These are phyloP conservation scores for Caenorhabditis becei DNA, from an alignment of 2,888 invertebrate genomes.

Conservation along the genomic window DNA sequence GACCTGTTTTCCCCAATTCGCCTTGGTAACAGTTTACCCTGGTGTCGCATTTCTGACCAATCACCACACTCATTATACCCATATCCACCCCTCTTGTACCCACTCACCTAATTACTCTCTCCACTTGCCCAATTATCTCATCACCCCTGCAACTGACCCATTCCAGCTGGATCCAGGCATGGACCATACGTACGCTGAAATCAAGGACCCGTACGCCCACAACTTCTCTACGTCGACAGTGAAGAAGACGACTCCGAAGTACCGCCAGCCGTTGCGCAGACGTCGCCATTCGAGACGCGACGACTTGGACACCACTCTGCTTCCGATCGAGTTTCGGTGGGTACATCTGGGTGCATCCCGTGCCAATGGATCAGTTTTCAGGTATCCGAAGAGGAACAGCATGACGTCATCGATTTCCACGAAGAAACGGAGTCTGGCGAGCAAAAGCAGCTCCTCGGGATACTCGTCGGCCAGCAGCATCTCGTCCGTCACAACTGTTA, in stretches of 20 bases:
- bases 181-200: constrained; percentile 54
- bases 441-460: constrained; percentile 53
- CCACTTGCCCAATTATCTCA: not conserved
- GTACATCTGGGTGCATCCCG: not conserved
- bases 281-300: constrained; percentile 23
- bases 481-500: constrained; percentile 45
- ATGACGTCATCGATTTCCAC: constrained; percentile 30
- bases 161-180: constrained; percentile 18
- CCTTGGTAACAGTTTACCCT: not conserved
- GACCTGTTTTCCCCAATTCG: not conserved
- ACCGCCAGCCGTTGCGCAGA: constrained; percentile 8
- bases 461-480: constrained; percentile 47
- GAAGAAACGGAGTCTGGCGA: constrained; percentile 42
- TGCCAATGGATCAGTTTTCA: constrained; percentile 29
- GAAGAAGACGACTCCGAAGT: constrained; percentile 11
- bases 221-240: constrained; percentile 4
- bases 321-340: constrained; percentile 57
- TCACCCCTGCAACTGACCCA: not conserved
- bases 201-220: constrained; percentile 19
- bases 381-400: constrained; percentile 50
- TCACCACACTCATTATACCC: constrained; percentile 16
- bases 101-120: constrained; percentile 31
- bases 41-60: not conserved
- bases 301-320: constrained; percentile 26
- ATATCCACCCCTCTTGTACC: not conserved